Percentiles rank a stretch among this genome's conserved stretches.
phyloP scores from a whole-genome alignment of 2,888 invertebrate genomes.

The Cylloceria caligata region DNA sequence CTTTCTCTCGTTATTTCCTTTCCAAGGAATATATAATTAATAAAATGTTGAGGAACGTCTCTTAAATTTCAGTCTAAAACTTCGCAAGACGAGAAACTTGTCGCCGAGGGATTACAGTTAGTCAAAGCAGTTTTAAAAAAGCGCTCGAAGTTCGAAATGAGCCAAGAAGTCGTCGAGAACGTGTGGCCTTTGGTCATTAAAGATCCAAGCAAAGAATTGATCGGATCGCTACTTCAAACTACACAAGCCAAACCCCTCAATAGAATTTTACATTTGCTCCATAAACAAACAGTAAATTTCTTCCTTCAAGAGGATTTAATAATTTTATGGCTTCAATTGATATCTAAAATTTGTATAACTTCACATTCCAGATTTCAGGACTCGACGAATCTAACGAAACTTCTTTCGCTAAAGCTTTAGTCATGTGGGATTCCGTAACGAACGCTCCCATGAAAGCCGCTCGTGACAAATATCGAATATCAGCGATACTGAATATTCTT shows the following conservation, averaged over 20 bases:
- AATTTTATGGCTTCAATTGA: not conserved
- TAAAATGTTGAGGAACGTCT: conserved; percentile 10
- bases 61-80: conserved; percentile 63
- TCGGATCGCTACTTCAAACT: conserved; percentile 71
- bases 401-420: conserved; percentile 69
- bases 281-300: conserved; percentile 71
- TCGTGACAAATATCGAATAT: conserved; percentile 74
- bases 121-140: conserved; percentile 72
- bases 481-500: conserved; percentile 72
- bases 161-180: conserved; percentile 66
- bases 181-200: conserved; percentile 74
- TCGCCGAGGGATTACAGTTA: conserved; percentile 73
- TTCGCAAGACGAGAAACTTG: conserved; percentile 59
- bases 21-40: no score
- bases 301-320: not conserved
- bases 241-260: conserved; percentile 73
- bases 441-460: conserved; percentile 73
- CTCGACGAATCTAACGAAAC: conserved; percentile 64
- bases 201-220: conserved; percentile 71
- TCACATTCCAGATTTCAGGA: conserved; percentile 69
- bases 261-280: conserved; percentile 69
- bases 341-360: conserved; percentile 7
- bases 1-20: no score
- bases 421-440: conserved; percentile 77
- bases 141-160: conserved; percentile 70